Base-by-base conservation (phyloP, 2,797 vertebrate genomes). In the Oceanodroma leucorhoa region DNA sequence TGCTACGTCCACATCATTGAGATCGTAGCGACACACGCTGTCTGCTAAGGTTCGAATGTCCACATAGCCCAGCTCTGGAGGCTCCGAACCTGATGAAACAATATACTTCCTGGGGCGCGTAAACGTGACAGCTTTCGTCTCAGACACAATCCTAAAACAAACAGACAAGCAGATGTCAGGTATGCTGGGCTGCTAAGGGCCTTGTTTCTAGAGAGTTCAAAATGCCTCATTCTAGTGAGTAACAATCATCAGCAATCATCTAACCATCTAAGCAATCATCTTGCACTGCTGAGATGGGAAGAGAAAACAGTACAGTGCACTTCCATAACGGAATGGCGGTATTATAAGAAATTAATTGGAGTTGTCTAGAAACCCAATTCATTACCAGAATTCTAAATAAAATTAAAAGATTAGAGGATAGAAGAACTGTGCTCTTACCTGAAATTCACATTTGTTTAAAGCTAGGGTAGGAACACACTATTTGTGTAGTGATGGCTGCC, bases 71-170 rank as follows among this genome's bases (percentile, higher is more conserved):
- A 99, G 95, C 75, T 98, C 98, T 0, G 98, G 98, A 1, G 98
- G 98, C 97, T 99, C 99, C 0, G 98, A 90, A 29, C 98, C 98
- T 0, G 99, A 99, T 0, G 99, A 99, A 14, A 98, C 97, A 38
- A 99, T 99, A 91, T 99, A 96, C 84, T 99, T 99, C 98, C 99
- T 99, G 34, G 99, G 99, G 48, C 98, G 98, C 1, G 98, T 96
- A 93, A 99, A 99, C 53, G 98, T 98, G 55, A 99, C 95, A 30
- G 98, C 98, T 75, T 98, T 98, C n/a, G 98, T 98, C 87, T 99
- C 99, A 0, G 97, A 98, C 95, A 99, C 73, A 3, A 98, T 90
- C 78, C 99, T 99, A 94, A 10, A 97, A 90, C 46, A 77, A 2
- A 93, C 40, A 58, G 61, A 77, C 30, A 72, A 51, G 48, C 51